phyloP scores from a whole-genome alignment of 2,797 vertebrate species.

The Pelodytes ibericus region DNA sequence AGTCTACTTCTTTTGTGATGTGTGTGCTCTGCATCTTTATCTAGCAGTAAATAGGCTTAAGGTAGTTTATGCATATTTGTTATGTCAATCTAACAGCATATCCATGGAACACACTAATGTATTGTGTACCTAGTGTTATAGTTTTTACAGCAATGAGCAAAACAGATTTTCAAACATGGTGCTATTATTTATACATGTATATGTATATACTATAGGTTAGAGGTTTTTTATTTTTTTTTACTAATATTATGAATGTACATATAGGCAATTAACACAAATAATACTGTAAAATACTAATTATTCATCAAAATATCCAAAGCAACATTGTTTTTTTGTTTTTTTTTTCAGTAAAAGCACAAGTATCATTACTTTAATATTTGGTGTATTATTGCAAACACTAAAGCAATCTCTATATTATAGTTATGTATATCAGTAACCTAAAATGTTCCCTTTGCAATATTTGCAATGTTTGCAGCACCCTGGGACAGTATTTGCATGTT shows the following conservation, averaged over 20 bases:
- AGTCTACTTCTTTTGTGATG: neutral
- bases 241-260: neutral
- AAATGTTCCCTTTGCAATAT: too few relatives aligned
- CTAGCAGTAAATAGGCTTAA: neutral
- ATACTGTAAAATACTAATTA: neutral
- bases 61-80: conserved; percentile 7
- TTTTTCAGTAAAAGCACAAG: too few relatives aligned
- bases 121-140: neutral
- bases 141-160: neutral
- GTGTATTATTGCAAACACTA: too few relatives aligned
- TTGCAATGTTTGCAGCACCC: too few relatives aligned
- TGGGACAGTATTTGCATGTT: too few relatives aligned
- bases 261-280: neutral
- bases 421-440: too few relatives aligned
- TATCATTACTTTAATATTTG: too few relatives aligned
- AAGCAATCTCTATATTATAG: too few relatives aligned
- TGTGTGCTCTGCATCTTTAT: neutral
- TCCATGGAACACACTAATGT: neutral
- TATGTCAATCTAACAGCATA: neutral
- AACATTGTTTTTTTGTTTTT: too few relatives aligned
- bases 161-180: neutral
- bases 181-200: neutral
- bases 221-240: too few relatives aligned
- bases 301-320: too few relatives aligned
- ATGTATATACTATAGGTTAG: neutral